phyloP scores from a whole-genome alignment of 2,113 vertebrate genomes.

The Verasper variegatus region DNA sequence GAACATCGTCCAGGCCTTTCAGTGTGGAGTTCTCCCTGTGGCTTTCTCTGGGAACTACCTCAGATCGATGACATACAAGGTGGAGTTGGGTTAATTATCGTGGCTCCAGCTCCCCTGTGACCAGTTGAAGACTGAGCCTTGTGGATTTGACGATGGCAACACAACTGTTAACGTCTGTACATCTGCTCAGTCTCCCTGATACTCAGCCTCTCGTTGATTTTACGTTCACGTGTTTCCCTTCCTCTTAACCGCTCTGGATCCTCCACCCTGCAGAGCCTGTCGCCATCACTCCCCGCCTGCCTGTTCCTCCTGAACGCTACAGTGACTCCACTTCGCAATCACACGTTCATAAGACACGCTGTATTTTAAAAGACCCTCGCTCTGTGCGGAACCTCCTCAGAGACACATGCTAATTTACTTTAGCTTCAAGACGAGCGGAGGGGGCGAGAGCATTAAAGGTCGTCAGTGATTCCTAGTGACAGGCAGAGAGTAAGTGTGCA shows the following conservation, averaged over 20 bases:
- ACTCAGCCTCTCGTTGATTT: neutral
- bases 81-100: too few species aligned
- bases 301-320: constrained; percentile 10
- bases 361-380: constrained; percentile 60
- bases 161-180: too few species aligned
- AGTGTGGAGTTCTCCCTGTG: too few species aligned
- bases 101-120: too few species aligned
- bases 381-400: constrained; percentile 42
- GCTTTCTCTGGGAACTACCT: too few species aligned
- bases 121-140: too few species aligned
- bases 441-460: constrained; percentile 60
- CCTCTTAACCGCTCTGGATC: neutral
- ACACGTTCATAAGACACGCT: constrained; percentile 24
- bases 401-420: constrained; percentile 72
- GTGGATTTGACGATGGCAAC: too few species aligned
- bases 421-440: constrained; percentile 39
- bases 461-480: constrained; percentile 81
- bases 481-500: constrained; percentile 74
- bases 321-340: constrained; percentile 20
- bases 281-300: neutral
- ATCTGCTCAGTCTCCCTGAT: neutral
- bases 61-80: too few species aligned
- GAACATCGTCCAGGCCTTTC: too few species aligned
- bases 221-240: neutral
- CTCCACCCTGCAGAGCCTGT: neutral